These are phyloP conservation scores for Microcebus tavaratra DNA, from an alignment of 2,113 vertebrate species.

Conservation along the genomic window DNA sequence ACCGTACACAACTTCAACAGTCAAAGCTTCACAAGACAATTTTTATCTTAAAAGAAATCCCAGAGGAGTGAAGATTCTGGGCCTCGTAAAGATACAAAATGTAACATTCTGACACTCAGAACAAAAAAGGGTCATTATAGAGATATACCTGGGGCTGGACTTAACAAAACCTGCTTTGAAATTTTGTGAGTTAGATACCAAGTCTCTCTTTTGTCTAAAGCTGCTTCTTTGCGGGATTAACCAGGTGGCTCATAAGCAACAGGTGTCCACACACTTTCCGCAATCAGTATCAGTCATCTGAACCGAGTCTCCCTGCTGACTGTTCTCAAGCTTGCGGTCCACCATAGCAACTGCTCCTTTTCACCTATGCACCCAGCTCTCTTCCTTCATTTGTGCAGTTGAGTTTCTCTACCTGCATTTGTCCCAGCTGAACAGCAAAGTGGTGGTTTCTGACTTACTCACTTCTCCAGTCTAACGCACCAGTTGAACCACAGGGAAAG, in stretches of 20 bases:
- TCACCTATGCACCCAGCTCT: fast-evolving
- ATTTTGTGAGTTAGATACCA: neutral
- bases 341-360: neutral
- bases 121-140: neutral
- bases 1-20: neutral
- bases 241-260: neutral
- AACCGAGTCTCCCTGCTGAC: fast-evolving
- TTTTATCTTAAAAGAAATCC: neutral
- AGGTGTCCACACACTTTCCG: neutral
- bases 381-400: neutral
- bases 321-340: neutral
- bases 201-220: neutral
- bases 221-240: neutral
- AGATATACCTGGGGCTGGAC: neutral
- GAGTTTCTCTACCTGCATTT: neutral
- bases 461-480: neutral
- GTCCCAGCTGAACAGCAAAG: neutral
- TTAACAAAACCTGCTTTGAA: neutral
- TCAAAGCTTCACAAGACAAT: neutral
- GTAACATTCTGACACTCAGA: neutral
- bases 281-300: neutral
- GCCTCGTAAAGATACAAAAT: neutral
- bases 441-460: neutral
- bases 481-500: neutral
- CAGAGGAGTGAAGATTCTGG: neutral